Conservation (phyloP, 2,797 vertebrate genomes). For the Sebastes nivosus region DNA sequence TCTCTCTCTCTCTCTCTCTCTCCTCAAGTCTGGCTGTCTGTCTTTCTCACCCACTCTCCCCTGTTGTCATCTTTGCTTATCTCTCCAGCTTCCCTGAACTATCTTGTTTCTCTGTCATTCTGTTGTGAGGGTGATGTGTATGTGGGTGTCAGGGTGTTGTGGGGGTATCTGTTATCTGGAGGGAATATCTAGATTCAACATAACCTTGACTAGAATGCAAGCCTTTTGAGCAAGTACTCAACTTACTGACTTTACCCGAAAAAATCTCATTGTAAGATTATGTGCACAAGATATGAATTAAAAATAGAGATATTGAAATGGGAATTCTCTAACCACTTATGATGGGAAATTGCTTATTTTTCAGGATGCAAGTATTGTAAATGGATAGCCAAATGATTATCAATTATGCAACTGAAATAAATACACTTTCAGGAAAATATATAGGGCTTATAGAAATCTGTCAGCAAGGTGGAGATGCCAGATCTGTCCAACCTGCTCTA, state of each 20-base stretch:
- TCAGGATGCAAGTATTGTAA: neutral
- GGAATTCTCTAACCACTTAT: neutral
- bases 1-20: neutral
- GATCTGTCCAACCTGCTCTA: neutral
- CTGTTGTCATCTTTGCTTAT: constrained; percentile 65
- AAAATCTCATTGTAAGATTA: neutral
- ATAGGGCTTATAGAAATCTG: neutral
- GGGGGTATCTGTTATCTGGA: constrained; percentile 55
- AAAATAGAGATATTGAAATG: neutral
- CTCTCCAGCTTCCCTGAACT: constrained; percentile 57
- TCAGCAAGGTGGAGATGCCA: neutral
- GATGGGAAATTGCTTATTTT: neutral
- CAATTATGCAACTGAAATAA: neutral
- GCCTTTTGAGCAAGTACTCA: constrained; percentile 27
- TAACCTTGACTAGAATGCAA: constrained; percentile 44
- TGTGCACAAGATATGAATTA: neutral
- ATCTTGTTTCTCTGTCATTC: constrained; percentile 63
- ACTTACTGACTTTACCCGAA: neutral
- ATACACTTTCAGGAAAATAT: neutral
- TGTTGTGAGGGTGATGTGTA: constrained; percentile 46
- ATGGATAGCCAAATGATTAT: neutral
- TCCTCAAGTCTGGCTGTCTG: constrained; percentile 27
- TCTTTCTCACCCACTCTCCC: constrained; percentile 11
- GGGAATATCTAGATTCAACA: constrained; percentile 59
- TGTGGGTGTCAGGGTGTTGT: constrained; percentile 50